Conservation (phyloP, 2,797 vertebrate genomes). For the Salmo trutta region DNA sequence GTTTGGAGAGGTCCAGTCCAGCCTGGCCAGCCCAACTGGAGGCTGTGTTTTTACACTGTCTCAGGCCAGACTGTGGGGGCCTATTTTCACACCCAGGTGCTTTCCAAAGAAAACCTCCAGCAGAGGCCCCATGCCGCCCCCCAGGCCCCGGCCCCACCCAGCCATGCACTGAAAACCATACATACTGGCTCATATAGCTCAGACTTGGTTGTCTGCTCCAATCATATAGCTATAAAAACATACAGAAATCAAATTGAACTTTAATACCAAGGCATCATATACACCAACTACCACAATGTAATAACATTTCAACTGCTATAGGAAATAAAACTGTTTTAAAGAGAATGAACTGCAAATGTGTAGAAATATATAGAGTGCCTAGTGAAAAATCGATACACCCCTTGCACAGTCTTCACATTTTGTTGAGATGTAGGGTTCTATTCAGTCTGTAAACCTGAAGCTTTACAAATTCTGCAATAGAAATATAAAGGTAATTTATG, state of each 20-base stretch:
- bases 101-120: constrained; percentile 77
- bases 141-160: constrained; percentile 27
- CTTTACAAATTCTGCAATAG: too few species aligned
- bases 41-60: constrained; percentile 73
- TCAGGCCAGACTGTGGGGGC: constrained; percentile 74
- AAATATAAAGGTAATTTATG: too few species aligned
- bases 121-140: constrained; percentile 50
- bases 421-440: too few species aligned
- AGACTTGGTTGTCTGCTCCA: constrained; percentile 45
- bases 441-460: too few species aligned
- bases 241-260: constrained; percentile 32
- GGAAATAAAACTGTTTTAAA: neutral
- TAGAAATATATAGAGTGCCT: neutral
- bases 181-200: constrained; percentile 58
- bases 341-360: neutral
- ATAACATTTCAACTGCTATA: neutral
- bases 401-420: too few species aligned
- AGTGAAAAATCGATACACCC: too few species aligned
- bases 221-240: constrained; percentile 48
- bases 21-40: constrained; percentile 55
- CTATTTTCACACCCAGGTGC: constrained; percentile 76
- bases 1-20: constrained; percentile 70
- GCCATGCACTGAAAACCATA: constrained; percentile 66
- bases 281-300: neutral
- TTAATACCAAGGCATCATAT: constrained; percentile 5